phyloP scores from a whole-genome alignment of 2,113 vertebrate species.

The Ceuthmochares aereus region DNA sequence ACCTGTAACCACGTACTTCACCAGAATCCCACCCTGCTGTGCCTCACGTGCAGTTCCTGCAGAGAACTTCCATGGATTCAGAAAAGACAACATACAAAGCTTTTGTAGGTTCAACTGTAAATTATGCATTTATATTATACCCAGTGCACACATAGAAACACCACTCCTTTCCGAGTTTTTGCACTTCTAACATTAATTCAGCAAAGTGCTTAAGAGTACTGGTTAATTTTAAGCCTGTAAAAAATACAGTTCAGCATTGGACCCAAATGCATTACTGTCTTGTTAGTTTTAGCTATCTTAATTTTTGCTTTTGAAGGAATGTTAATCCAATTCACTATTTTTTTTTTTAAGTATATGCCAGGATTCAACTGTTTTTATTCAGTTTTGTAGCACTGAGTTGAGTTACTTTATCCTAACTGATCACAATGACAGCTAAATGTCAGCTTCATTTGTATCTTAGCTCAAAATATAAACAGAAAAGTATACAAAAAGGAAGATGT shows the following conservation, averaged over 20 bases:
- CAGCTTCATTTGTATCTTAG: constrained; percentile 1
- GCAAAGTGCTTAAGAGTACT: neutral
- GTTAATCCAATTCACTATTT: neutral
- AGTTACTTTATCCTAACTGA: neutral
- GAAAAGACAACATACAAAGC: neutral
- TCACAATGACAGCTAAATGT: constrained; percentile 30
- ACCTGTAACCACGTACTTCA: neutral
- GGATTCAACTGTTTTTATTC: neutral
- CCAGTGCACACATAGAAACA: constrained; percentile 5
- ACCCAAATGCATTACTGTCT: neutral
- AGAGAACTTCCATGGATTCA: neutral
- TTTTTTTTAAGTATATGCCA: neutral
- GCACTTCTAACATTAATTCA: neutral
- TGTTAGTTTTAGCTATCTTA: neutral
- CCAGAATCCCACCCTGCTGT: neutral
- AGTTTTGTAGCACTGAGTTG: constrained; percentile 20
- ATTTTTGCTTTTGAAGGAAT: neutral
- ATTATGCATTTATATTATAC: neutral
- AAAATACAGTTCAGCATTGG: neutral
- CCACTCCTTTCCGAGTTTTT: neutral
- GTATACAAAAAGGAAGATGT: constrained; percentile 1
- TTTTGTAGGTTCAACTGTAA: neutral
- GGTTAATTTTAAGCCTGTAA: neutral
- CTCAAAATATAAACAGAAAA: constrained; percentile 26
- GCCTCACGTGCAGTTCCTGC: neutral